Conservation (phyloP, 1,140 invertebrate genomes). For the Ceratitis capitata region DNA sequence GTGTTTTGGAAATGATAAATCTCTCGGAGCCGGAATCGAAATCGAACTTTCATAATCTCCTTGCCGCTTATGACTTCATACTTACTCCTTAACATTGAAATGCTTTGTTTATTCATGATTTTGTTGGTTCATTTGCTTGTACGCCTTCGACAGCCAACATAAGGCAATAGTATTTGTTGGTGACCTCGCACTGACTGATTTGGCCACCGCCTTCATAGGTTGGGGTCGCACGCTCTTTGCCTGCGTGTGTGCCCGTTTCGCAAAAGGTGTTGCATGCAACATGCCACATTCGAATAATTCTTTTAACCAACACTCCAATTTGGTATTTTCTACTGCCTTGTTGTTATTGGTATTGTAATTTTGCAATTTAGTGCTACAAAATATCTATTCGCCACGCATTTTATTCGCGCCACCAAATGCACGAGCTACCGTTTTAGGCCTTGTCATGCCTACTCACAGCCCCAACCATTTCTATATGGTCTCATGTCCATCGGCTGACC, state of each 20-base stretch:
- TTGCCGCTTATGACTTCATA: not conserved
- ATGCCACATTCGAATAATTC: conserved; percentile 5
- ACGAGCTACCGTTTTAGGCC: not conserved
- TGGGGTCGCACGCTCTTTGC: not conserved
- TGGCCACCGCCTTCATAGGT: not conserved
- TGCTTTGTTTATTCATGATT: not conserved
- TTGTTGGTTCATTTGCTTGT: not conserved
- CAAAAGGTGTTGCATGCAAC: conserved; percentile 1
- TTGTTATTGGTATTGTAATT: not conserved
- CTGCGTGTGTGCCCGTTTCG: not conserved
- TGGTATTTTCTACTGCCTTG: not conserved
- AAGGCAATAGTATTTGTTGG: not conserved
- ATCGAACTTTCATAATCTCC: too few relatives aligned
- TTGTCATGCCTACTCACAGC: not conserved
- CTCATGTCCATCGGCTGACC: not conserved
- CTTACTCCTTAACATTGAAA: too few relatives aligned
- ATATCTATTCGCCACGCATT: conserved; percentile 17
- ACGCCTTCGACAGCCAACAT: conserved; percentile 16
- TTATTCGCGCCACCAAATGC: conserved; percentile 5
- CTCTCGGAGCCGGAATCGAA: too few relatives aligned
- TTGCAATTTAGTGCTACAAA: not conserved
- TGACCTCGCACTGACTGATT: not conserved
- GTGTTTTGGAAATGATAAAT: too few relatives aligned
- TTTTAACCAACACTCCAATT: not conserved
- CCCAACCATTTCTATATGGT: not conserved